A percentile compares a stretch with the other conserved stretches of the same genome.
Conservation (phyloP, 2,113 vertebrate species). For the Chionis minor region DNA sequence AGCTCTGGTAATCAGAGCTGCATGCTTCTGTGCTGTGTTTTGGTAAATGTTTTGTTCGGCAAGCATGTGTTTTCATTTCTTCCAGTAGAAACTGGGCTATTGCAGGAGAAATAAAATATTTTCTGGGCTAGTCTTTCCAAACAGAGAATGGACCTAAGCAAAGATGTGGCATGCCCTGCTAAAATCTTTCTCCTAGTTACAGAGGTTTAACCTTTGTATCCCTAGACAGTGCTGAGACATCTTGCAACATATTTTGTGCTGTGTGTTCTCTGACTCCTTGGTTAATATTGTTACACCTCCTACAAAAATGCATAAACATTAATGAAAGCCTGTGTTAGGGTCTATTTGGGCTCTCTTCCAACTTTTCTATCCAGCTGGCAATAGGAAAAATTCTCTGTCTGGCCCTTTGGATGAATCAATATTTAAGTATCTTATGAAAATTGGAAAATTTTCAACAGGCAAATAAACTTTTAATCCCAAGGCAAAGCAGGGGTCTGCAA, state of each 20-base stretch:
- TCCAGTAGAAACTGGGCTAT: neutral
- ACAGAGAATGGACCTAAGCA: neutral
- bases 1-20: neutral
- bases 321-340: neutral
- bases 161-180: neutral
- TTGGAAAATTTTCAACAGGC: neutral
- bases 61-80: neutral
- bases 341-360: conserved; percentile 2
- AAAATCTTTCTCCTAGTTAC: neutral
- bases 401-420: conserved; percentile 16
- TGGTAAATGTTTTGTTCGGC: neutral
- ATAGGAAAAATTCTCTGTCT: neutral
- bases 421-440: neutral
- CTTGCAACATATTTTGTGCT: neutral
- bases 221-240: neutral
- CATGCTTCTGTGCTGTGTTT: neutral
- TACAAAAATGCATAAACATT: neutral
- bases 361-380: neutral
- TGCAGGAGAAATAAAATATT: neutral
- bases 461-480: conserved; percentile 1
- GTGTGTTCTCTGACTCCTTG: neutral
- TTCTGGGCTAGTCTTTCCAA: neutral
- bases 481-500: neutral
- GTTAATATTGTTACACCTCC: neutral
- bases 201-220: neutral